phyloP scores from a whole-genome alignment of 2,113 vertebrate genomes.

The Psettodes erumei region DNA sequence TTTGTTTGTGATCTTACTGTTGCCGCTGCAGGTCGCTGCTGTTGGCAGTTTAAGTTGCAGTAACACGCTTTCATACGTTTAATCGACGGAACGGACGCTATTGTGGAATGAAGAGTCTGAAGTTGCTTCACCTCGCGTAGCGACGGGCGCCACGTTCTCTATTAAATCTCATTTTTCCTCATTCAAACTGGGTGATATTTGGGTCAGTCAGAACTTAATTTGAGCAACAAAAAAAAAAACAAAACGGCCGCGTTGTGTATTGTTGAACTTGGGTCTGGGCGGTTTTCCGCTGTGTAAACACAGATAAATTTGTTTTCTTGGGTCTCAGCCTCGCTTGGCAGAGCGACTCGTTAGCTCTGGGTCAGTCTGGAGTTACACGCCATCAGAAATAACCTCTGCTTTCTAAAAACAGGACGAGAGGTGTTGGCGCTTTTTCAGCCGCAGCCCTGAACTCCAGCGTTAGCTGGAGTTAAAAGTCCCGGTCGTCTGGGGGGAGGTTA shows the following conservation, averaged over 20 bases:
- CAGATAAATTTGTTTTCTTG: constrained; percentile 30
- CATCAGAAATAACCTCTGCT: constrained; percentile 56
- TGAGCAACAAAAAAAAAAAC: too few species aligned
- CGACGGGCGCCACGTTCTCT: constrained; percentile 37
- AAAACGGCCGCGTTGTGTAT: background rate
- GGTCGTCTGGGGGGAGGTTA: background rate
- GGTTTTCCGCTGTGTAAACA: constrained; percentile 49
- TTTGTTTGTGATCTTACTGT: constrained; percentile 19
- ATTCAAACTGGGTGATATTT: constrained; percentile 20
- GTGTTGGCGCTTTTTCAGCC: background rate
- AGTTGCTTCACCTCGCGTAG: constrained; percentile 30
- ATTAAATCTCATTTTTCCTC: constrained; percentile 54
- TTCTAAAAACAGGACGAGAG: constrained; percentile 43
- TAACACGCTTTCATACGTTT: background rate
- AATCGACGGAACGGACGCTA: constrained; percentile 28
- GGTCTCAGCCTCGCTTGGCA: constrained; percentile 25
- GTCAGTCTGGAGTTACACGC: constrained; percentile 53
- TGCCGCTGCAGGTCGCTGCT: constrained; percentile 24
- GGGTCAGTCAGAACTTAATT: constrained; percentile 11
- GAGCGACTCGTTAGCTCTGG: constrained; percentile 19
- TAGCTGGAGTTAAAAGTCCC: background rate
- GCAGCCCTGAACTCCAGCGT: background rate
- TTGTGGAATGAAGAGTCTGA: constrained; percentile 37
- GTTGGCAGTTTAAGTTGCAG: constrained; percentile 33
- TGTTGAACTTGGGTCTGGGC: constrained; percentile 15